These are phyloP conservation scores for Lamprologus lemairii DNA, from an alignment of 2,113 vertebrate genomes.

Conservation along the genomic window DNA sequence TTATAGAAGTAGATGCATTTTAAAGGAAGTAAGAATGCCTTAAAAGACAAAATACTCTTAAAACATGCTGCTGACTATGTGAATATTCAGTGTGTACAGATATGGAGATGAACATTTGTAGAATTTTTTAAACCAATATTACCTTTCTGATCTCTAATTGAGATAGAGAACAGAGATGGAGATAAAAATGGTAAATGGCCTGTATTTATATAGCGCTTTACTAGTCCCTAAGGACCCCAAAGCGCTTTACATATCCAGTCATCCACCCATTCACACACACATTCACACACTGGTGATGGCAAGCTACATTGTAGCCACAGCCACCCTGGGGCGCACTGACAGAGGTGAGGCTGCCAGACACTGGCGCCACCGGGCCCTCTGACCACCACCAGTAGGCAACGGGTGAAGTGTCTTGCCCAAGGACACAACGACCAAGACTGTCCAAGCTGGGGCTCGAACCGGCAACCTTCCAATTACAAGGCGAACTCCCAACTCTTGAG, in stretches of 20 bases:
- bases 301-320: no score
- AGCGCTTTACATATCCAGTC: no score
- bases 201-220: no score
- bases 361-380: no score
- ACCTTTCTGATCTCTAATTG: background rate
- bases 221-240: no score
- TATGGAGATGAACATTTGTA: background rate
- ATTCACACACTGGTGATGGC: no score
- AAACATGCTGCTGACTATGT: background rate
- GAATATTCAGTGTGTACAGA: background rate
- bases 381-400: no score
- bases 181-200: background rate
- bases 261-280: no score
- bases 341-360: fast-evolving
- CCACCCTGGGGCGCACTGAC: fast-evolving
- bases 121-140: background rate
- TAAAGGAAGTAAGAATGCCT: background rate
- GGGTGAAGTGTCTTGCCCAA: no score
- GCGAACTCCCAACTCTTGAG: no score
- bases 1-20: background rate
- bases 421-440: no score
- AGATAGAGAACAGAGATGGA: background rate
- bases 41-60: background rate
- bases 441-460: no score
- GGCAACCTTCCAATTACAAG: fast-evolving